Percentiles rank a stretch among this genome's conserved stretches.
These are phyloP conservation scores for Monopis laevigella DNA, from an alignment of 2,888 invertebrate genomes.

Conservation along the genomic window DNA sequence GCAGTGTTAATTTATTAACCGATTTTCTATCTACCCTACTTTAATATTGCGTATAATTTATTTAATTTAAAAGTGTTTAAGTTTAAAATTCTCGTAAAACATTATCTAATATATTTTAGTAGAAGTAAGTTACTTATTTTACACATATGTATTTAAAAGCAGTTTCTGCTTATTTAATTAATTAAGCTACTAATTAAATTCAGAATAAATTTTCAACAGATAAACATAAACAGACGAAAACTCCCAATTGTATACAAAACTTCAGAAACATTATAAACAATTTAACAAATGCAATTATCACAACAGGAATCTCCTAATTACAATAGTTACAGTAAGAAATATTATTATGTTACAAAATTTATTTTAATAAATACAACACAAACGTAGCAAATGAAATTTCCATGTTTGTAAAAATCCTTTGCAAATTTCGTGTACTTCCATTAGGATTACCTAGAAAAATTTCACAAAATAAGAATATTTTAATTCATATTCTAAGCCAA, in stretches of 20 bases:
- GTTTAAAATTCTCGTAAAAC: constrained; percentile 5
- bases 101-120: too few relatives aligned
- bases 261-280: not conserved
- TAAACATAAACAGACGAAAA: too few relatives aligned
- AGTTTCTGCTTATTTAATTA: constrained; percentile 8
- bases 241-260: too few relatives aligned
- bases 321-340: constrained; percentile 37
- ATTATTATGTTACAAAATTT: constrained; percentile 21
- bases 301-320: constrained; percentile 53
- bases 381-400: constrained; percentile 43
- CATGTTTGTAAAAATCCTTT: constrained; percentile 49
- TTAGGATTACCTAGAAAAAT: constrained; percentile 66
- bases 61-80: constrained; percentile 2
- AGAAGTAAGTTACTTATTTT: too few relatives aligned
- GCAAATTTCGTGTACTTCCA: constrained; percentile 56
- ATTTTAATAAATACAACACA: constrained; percentile 31
- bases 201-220: too few relatives aligned
- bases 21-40: constrained; percentile 23
- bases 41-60: not conserved
- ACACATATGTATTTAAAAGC: not conserved
- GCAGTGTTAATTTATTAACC: constrained; percentile 50
- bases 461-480: constrained; percentile 14
- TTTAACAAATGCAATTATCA: constrained; percentile 42
- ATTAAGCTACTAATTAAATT: too few relatives aligned
- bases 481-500: constrained; percentile 14